These are phyloP conservation scores for Cottoperca gobio DNA, from an alignment of 2,797 vertebrate species.

Conservation along the genomic window DNA sequence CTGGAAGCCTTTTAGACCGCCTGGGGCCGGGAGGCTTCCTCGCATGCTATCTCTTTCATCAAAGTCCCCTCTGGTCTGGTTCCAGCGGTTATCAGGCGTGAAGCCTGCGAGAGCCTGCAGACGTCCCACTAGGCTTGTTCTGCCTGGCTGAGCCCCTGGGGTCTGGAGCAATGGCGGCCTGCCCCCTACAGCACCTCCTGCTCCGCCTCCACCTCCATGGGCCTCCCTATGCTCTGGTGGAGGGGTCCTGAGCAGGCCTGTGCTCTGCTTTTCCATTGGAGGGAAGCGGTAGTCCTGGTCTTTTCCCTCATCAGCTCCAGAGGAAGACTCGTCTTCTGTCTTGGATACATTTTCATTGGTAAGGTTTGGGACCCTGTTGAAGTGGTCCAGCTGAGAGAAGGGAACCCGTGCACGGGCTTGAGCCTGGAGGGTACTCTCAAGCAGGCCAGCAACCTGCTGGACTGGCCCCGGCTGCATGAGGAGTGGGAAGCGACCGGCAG, in stretches of 20 bases:
- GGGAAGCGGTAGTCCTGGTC: slow-evolving; percentile 99
- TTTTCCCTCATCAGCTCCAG: slow-evolving; percentile 92
- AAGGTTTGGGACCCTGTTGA: slow-evolving; percentile 87
- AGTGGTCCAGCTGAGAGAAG: slow-evolving; percentile 93
- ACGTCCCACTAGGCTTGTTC: slow-evolving; percentile 80
- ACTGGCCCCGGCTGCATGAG: slow-evolving; percentile 92
- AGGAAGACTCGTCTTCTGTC: slow-evolving; percentile 87
- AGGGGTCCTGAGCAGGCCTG: slow-evolving; percentile 90
- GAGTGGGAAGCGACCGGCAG: slow-evolving; percentile 86
- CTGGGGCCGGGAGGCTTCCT: slow-evolving; percentile 70
- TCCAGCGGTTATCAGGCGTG: slow-evolving; percentile 95
- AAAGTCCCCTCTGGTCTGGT: slow-evolving; percentile 93
- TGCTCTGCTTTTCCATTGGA: slow-evolving; percentile 88
- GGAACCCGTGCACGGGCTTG: slow-evolving; percentile 89
- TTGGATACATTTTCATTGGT: slow-evolving; percentile 86
- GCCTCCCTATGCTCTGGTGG: slow-evolving; percentile 91
- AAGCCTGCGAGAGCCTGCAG: slow-evolving; percentile 90
- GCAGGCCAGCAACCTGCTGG: slow-evolving; percentile 83
- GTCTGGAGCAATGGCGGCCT: slow-evolving; percentile 82
- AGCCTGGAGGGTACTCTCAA: slow-evolving; percentile 90
- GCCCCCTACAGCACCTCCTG: slow-evolving; percentile 75
- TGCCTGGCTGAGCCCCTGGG: slow-evolving; percentile 70
- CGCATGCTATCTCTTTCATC: slow-evolving; percentile 92
- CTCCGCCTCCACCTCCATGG: slow-evolving; percentile 85
- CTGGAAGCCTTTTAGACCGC: slow-evolving; percentile 90